These are phyloP conservation scores for Phylloscopus trochiloides DNA, from an alignment of 2,113 vertebrate species.

Conservation along the genomic window DNA sequence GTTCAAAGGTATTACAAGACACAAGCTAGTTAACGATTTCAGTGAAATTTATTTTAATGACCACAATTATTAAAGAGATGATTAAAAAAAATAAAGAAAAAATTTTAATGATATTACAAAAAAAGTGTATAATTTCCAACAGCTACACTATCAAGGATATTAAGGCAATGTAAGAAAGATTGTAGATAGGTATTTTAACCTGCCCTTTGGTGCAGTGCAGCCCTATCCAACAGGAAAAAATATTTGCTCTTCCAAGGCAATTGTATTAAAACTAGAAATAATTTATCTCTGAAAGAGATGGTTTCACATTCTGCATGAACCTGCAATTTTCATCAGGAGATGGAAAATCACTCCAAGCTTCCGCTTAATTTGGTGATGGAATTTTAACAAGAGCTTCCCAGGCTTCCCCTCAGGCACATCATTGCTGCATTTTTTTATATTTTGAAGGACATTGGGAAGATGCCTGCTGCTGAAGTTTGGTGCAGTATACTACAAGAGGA, in stretches of 20 bases:
- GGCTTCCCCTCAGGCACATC: neutral
- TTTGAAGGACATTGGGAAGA: conserved; percentile 23
- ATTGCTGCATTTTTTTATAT: neutral
- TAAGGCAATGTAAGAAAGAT: neutral
- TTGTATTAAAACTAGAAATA: neutral
- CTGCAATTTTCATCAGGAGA: neutral
- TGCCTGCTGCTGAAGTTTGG: neutral
- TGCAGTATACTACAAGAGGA: neutral
- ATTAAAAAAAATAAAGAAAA: neutral
- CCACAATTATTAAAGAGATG: neutral
- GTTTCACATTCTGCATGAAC: neutral
- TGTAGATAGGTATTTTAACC: neutral
- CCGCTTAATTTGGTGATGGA: neutral
- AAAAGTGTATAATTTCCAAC: neutral
- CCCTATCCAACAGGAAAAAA: neutral
- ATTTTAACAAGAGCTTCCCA: conserved; percentile 18
- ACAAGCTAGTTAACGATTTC: neutral
- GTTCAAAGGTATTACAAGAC: neutral
- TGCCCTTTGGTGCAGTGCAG: neutral
- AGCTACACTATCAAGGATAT: neutral
- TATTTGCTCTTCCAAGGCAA: neutral
- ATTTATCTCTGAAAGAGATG: neutral
- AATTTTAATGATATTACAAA: neutral
- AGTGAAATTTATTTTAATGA: neutral
- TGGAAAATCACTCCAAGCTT: neutral